Evolutionary conservation across 2,113 vertebrate species (phyloP).

Genomic region (Silurus meridionalis): DNA sequence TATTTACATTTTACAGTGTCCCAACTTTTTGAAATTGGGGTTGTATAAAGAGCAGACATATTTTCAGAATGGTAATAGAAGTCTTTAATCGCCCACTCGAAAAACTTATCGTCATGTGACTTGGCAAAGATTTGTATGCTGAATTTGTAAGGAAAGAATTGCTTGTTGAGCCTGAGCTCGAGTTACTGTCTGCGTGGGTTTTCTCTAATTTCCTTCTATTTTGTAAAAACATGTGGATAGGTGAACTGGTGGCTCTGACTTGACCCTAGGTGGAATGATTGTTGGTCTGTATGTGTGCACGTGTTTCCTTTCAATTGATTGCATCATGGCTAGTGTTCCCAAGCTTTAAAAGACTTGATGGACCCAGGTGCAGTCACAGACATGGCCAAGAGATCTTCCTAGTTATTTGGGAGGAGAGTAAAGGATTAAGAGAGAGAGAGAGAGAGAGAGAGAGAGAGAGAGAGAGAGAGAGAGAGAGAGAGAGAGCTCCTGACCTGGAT

Average conservation of each 20-base stretch:
- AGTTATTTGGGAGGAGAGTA: too few species aligned
- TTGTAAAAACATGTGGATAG: background rate
- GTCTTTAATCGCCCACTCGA: background rate
- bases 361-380: too few species aligned
- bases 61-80: background rate
- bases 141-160: background rate
- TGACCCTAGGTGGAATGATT: background rate
- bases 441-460: too few species aligned
- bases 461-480: too few species aligned
- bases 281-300: background rate
- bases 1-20: too few species aligned
- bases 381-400: too few species aligned
- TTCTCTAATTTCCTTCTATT: slow-evolving; percentile 17
- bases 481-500: too few species aligned
- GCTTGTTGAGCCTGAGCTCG: background rate
- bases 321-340: background rate
- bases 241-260: background rate
- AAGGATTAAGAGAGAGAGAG: too few species aligned
- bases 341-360: too few species aligned
- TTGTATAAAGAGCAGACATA: background rate
- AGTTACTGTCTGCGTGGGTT: slow-evolving; percentile 1
- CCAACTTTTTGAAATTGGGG: too few species aligned
- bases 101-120: background rate
- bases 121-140: background rate
- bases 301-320: background rate